These are phyloP conservation scores for Tangachromis dhanisi DNA, from an alignment of 2,113 vertebrate genomes.

Conservation along the genomic window DNA sequence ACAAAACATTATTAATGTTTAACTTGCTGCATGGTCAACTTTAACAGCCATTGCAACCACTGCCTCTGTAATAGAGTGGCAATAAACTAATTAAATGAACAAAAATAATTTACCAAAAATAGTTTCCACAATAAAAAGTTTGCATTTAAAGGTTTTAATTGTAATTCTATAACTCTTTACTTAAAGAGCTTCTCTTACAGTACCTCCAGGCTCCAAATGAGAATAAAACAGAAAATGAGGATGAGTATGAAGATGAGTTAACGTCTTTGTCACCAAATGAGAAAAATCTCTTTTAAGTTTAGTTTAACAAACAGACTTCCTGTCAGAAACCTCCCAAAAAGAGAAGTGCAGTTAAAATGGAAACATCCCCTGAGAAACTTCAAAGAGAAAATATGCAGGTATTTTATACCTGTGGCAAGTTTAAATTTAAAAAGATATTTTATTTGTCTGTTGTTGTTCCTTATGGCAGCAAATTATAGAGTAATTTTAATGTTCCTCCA, in stretches of 20 bases:
- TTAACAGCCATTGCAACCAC: not conserved
- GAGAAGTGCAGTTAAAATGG: no score
- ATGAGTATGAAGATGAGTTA: no score
- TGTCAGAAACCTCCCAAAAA: no score
- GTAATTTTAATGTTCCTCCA: not conserved
- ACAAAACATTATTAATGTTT: not conserved
- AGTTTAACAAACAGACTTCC: no score
- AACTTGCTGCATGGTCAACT: not conserved
- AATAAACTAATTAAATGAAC: not conserved
- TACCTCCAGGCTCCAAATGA: not conserved
- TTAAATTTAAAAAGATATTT: no score
- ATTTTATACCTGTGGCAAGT: no score
- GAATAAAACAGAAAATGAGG: not conserved
- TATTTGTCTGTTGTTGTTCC: no score
- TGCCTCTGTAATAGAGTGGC: rapidly evolving
- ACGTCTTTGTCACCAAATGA: no score
- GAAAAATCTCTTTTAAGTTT: no score
- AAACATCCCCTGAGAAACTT: no score
- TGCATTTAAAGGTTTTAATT: not conserved
- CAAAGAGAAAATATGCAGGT: no score
- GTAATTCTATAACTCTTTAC: not conserved
- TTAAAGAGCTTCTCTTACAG: rapidly evolving
- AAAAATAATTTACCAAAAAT: not conserved
- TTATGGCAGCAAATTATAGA: no score
- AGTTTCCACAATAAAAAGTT: rapidly evolving